These are phyloP conservation scores for Battus philenor DNA, from an alignment of 1,140 invertebrate genomes.

Conservation along the genomic window DNA sequence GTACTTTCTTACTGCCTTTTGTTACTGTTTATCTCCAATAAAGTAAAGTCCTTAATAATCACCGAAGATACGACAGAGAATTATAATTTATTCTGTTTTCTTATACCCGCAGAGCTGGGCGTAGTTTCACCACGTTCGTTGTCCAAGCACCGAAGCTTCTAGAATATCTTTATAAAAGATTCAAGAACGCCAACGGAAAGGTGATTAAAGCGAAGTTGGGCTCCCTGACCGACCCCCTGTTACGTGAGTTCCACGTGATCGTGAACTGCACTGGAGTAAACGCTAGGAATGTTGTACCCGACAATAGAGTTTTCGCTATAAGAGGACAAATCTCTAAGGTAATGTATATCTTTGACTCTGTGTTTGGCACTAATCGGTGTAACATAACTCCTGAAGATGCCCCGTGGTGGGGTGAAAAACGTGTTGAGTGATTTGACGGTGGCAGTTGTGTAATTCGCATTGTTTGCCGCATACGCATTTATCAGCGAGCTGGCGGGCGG, in stretches of 20 bases:
- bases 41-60: too few relatives aligned
- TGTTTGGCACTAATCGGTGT: too few relatives aligned
- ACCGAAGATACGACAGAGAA: too few relatives aligned
- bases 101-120: slow-evolving; percentile 77
- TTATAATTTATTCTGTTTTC: too few relatives aligned
- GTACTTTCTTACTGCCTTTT: too few relatives aligned
- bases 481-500: too few relatives aligned
- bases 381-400: too few relatives aligned
- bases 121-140: slow-evolving; percentile 79
- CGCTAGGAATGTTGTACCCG: slow-evolving; percentile 76
- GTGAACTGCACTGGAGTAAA: slow-evolving; percentile 85
- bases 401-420: too few relatives aligned
- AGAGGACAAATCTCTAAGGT: slow-evolving; percentile 83
- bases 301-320: slow-evolving; percentile 78
- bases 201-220: slow-evolving; percentile 71
- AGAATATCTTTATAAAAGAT: slow-evolving; percentile 78
- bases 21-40: too few relatives aligned
- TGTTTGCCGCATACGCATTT: too few relatives aligned
- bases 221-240: slow-evolving; percentile 71
- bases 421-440: too few relatives aligned
- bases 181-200: slow-evolving; percentile 75
- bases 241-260: slow-evolving; percentile 79
- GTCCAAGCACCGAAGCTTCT: slow-evolving; percentile 76
- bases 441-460: too few relatives aligned
- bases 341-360: slow-evolving; percentile 31